Evolutionary conservation across 2,888 invertebrate species (phyloP), one percentile per base, ranked within the genome.

Genomic region (Micoletzkya japonica): DNA sequence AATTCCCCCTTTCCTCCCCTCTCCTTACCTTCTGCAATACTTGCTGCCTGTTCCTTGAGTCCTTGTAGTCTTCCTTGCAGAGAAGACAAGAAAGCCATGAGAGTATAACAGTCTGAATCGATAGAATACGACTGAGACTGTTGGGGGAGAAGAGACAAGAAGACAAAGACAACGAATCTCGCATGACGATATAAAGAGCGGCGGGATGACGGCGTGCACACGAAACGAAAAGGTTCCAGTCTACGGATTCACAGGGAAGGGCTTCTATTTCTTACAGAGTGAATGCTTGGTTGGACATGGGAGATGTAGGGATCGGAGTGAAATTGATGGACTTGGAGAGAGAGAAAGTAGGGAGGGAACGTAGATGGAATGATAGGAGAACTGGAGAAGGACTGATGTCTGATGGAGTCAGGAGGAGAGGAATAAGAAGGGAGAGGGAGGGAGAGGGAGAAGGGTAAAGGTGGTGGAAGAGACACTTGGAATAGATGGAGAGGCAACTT

Each of bases 71-170:
- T 73, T n/a, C 76, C 79, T 61, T 73, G 76, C 1, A 84, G 72
- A 73, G 84, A 83, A 66, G 78, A 78, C n/a, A 84, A 74, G 60
- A 84, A 84, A 20, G 84, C 84, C 84, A 84, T 84, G 59, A 50
- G 28, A 28, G 49, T 20, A 37, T 37, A 30, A 34, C 30, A 32
- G 52, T 32, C 24, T 34, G 49, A 63, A 63, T 49, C 28, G 63
- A 63, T n/a, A 32, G 63, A 50, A 36, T 28, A 63, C 10, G 14
- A 24, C 14, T 17, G 24, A 24, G 24, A 56, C 10, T 10, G 56
- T 20, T 24, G 34, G 34, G n/a, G 49, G n/a, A 17, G 32, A 49
- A 61, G 30, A n/a, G 37, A 61, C 14, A 56, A 26, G 52, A 50
- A 39, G 34, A 61, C 7, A 14, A 56, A 56, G 56, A 24, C 7